Conservation (phyloP, 2,113 vertebrate genomes). For the Caranx ignobilis region DNA sequence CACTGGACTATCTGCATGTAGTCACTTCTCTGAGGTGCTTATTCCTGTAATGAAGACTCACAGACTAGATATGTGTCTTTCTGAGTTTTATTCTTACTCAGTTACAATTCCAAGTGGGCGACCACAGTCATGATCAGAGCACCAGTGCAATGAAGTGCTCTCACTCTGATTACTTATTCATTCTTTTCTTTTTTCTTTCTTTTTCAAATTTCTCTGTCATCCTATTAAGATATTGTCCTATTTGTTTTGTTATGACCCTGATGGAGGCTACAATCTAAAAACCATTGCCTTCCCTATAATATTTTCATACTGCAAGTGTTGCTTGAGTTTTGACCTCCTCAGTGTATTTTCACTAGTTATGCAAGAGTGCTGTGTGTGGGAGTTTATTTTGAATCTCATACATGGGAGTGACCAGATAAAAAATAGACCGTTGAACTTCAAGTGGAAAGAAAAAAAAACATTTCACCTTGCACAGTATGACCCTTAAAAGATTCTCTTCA, state of each 20-base stretch:
- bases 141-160: too few relatives aligned
- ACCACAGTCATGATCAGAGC: too few relatives aligned
- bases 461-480: neutral
- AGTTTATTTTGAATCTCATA: neutral
- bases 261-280: neutral
- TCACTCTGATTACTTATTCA: too few relatives aligned
- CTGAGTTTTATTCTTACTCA: too few relatives aligned
- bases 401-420: neutral
- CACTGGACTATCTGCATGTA: too few relatives aligned
- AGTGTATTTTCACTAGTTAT: constrained; percentile 13
- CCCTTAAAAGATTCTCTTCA: neutral
- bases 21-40: too few relatives aligned
- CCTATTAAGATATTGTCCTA: neutral
- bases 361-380: constrained; percentile 22
- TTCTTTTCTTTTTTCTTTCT: too few relatives aligned
- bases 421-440: neutral
- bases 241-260: neutral
- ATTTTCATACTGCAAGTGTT: neutral
- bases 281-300: neutral
- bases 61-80: too few relatives aligned
- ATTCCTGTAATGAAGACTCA: too few relatives aligned
- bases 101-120: too few relatives aligned
- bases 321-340: constrained; percentile 11
- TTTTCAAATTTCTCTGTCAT: too few relatives aligned
- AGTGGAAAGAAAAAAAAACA: neutral